A percentile compares a stretch with the other conserved stretches of the same genome.
Conservation (phyloP, 2,113 vertebrate species). For the Pomatorhinus ruficollis region DNA sequence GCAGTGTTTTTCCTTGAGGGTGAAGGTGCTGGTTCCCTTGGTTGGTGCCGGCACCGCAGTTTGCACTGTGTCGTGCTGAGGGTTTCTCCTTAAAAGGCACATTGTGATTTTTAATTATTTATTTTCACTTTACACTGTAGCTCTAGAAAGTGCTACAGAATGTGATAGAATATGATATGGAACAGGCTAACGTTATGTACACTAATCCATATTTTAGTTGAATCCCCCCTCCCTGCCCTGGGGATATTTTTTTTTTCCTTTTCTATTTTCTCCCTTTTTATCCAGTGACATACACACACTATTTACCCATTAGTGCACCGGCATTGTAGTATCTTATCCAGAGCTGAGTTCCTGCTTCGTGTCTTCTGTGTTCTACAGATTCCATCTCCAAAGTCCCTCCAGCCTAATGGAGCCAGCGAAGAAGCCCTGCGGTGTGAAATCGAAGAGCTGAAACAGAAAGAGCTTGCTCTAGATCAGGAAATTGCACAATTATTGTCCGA, state of each 20-base stretch:
- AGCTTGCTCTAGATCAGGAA: slow-evolving; percentile 68
- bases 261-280: not conserved
- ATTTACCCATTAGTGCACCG: not conserved
- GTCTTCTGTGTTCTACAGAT: slow-evolving; percentile 38
- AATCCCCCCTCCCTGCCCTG: not conserved
- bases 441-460: slow-evolving; percentile 65
- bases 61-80: not conserved
- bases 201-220: not conserved
- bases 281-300: rapidly evolving
- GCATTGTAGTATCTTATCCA: not conserved
- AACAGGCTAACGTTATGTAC: not conserved
- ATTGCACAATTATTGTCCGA: slow-evolving; percentile 67
- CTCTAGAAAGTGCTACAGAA: not conserved
- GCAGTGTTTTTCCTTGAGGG: rapidly evolving
- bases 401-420: not conserved
- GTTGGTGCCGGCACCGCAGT: no score
- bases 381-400: not conserved
- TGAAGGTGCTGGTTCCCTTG: not conserved
- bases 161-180: rapidly evolving
- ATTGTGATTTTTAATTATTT: not conserved
- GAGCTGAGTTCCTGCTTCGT: not conserved
- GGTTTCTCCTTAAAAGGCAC: not conserved
- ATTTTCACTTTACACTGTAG: not conserved
- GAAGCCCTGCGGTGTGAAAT: slow-evolving; percentile 55
- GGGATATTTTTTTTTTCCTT: no score